phyloP scores from a whole-genome alignment of 1,140 invertebrate genomes.

The Apis florea region DNA sequence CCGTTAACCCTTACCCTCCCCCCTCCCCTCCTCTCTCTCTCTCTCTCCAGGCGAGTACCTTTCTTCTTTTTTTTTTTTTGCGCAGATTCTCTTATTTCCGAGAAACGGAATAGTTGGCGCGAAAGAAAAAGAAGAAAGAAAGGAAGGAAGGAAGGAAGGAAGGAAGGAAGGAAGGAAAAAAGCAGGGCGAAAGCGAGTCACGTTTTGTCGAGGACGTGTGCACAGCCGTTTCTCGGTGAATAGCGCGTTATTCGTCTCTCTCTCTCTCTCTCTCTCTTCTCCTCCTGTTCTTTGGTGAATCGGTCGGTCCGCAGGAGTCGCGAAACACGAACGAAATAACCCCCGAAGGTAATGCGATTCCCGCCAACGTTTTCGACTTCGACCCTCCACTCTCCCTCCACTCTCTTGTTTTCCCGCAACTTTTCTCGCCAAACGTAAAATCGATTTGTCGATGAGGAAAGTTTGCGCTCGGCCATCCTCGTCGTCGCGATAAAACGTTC shows the following conservation, averaged over 20 bases:
- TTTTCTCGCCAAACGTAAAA: slow-evolving; percentile 55
- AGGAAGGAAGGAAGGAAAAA: too few relatives aligned
- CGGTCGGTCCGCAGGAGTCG: neutral
- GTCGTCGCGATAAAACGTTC: slow-evolving; percentile 50
- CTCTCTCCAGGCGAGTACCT: neutral
- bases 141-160: too few relatives aligned
- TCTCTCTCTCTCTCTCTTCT: neutral
- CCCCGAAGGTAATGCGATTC: slow-evolving; percentile 56
- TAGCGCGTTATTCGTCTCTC: neutral
- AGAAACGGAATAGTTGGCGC: neutral
- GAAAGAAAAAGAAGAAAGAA: too few relatives aligned
- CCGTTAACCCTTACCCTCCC: too few relatives aligned
- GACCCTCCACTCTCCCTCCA: neutral
- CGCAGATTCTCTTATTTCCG: too few relatives aligned
- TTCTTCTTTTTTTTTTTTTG: too few relatives aligned
- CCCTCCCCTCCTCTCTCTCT: neutral
- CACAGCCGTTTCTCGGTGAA: neutral
- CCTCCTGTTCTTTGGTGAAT: neutral
- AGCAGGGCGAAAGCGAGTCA: neutral
- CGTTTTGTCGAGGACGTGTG: slow-evolving; percentile 2
- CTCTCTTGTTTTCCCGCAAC: slow-evolving; percentile 52
- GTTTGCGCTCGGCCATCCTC: slow-evolving; percentile 44
- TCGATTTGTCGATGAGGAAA: slow-evolving; percentile 60
- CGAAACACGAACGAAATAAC: slow-evolving; percentile 40
- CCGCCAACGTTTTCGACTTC: slow-evolving; percentile 20